Conservation (phyloP, 2,113 vertebrate species). For the Paradoxurus hermaphroditus region DNA sequence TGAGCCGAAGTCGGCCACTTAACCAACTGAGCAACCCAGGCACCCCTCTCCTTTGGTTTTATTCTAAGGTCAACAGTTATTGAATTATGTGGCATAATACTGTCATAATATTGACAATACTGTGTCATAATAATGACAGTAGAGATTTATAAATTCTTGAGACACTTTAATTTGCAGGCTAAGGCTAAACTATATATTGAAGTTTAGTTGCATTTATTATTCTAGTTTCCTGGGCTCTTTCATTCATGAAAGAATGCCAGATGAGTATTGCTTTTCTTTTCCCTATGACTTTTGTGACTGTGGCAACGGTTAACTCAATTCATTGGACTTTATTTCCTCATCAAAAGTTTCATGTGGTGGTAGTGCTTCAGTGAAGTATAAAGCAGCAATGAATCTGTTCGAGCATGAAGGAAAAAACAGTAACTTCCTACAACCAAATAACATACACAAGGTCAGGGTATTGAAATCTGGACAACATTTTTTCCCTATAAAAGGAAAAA, state of each 20-base stretch:
- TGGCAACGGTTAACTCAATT: neutral
- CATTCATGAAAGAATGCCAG: neutral
- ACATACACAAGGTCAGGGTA: neutral
- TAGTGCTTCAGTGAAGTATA: slow-evolving; percentile 9
- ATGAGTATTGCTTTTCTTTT: neutral
- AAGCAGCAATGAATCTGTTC: neutral
- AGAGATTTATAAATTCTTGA: slow-evolving; percentile 16
- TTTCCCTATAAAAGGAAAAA: neutral
- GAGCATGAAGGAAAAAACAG: neutral
- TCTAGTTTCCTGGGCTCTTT: neutral
- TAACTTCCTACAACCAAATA: neutral
- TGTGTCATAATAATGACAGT: neutral
- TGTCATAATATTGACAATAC: neutral
- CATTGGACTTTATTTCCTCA: neutral
- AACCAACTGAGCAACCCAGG: no score
- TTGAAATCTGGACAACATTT: neutral
- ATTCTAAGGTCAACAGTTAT: slow-evolving; percentile 39
- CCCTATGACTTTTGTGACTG: neutral
- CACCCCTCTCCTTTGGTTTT: slow-evolving; percentile 48
- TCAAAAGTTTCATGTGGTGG: neutral
- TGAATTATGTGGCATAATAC: neutral
- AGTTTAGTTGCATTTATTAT: slow-evolving; percentile 9
- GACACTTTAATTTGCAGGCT: neutral
- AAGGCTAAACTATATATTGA: slow-evolving; percentile 9
- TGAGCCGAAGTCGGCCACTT: no score